These are phyloP conservation scores for Salvelinus alpinus DNA, from an alignment of 2,113 vertebrate species.

Conservation along the genomic window DNA sequence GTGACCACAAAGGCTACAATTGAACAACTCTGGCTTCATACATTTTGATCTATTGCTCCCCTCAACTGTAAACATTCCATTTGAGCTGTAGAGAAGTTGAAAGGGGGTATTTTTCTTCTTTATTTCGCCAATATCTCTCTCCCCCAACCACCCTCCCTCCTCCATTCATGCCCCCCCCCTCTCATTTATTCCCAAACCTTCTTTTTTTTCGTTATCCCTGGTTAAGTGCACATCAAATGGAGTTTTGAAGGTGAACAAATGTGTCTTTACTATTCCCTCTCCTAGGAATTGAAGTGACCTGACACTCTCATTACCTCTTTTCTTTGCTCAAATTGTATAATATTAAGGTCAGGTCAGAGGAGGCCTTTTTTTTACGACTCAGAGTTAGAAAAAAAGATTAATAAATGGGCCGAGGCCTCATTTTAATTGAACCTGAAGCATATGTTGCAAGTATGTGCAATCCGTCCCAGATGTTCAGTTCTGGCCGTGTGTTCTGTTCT, in stretches of 20 bases:
- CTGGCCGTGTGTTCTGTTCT: conserved; percentile 76
- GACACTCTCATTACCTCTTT: conserved; percentile 72
- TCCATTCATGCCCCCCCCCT: conserved; percentile 19
- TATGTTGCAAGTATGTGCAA: conserved; percentile 92
- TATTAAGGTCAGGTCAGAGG: conserved; percentile 81
- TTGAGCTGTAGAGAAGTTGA: conserved; percentile 68
- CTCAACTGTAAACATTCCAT: conserved; percentile 72
- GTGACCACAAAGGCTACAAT: conserved; percentile 72
- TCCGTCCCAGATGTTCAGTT: conserved; percentile 90
- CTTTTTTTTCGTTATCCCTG: conserved; percentile 46
- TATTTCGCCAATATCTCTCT: conserved; percentile 31
- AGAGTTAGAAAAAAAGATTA: conserved; percentile 77
- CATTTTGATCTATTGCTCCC: conserved; percentile 73
- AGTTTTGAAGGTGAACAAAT: conserved; percentile 77
- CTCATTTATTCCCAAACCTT: conserved; percentile 6
- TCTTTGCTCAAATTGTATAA: conserved; percentile 77
- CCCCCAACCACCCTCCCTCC: conserved; percentile 24
- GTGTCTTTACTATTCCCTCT: conserved; percentile 62
- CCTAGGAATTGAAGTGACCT: conserved; percentile 67
- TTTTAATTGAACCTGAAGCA: conserved; percentile 98
- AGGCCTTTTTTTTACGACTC: conserved; percentile 71
- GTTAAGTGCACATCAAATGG: conserved; percentile 73
- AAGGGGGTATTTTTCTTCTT: conserved; percentile 65
- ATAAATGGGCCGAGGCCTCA: conserved; percentile 95
- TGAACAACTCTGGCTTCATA: conserved; percentile 71